These are phyloP conservation scores for Oceanodroma tethys DNA, from an alignment of 2,113 vertebrate species.

Conservation along the genomic window DNA sequence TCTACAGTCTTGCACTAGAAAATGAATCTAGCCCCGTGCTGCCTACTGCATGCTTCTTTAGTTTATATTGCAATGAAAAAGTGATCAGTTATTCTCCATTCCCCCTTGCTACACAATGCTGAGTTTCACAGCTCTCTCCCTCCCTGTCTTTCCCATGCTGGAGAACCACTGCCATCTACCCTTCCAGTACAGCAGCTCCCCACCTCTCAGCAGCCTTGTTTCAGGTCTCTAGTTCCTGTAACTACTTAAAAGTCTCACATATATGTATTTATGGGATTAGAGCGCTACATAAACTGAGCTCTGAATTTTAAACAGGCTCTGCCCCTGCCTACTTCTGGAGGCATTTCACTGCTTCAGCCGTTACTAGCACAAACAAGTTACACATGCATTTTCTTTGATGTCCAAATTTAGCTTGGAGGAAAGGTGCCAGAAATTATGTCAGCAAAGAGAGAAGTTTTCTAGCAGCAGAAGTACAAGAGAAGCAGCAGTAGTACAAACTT, in stretches of 20 bases:
- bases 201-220: not conserved
- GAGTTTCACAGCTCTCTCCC: not conserved
- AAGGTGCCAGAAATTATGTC: not conserved
- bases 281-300: not conserved
- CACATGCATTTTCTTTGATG: not conserved
- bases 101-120: accelerated
- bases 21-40: accelerated
- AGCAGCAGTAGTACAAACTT: not conserved
- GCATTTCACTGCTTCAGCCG: not conserved
- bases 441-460: not conserved
- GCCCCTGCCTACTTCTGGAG: not conserved
- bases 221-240: not conserved
- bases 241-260: not conserved
- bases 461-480: not conserved
- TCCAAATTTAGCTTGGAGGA: not conserved
- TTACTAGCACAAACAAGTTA: not conserved
- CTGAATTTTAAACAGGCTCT: not conserved
- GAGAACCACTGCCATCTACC: not conserved
- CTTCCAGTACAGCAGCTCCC: not conserved
- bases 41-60: not conserved
- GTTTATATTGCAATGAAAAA: not conserved
- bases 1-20: not conserved
- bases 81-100: not conserved
- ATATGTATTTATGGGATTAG: not conserved
- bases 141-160: not conserved